Evolutionary conservation across 1,140 invertebrate species (phyloP), one percentile per base, ranked within the genome.

Genomic region (Lerema accius): DNA sequence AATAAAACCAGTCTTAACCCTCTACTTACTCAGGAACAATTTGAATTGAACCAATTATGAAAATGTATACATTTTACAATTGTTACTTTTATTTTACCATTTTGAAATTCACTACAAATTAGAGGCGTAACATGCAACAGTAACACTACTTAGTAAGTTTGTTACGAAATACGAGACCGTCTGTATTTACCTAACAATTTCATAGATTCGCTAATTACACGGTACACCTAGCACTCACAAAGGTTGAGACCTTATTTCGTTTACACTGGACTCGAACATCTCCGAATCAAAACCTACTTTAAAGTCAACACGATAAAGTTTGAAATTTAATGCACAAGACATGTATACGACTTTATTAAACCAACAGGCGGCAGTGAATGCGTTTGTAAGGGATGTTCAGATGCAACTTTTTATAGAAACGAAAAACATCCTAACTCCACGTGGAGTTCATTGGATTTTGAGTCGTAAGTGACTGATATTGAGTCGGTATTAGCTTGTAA

Each of bases 331-430:
- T 63, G 40, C 4, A 17, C 9, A 42, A 35, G 28, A 28, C 45
- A 45, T 40, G 37, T 28, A 51, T 40, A 17, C 32, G 15, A 48
- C 43, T 48, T 37, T 59, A 40, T 76, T 65, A 55, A 64, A 66
- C 23, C 46, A 62, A 69, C 63, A 49, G 53, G 49, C 71, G 63
- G 66, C 72, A 78, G 73, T 80, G 78, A 86, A 87, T 84, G 82
- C 79, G 73, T 84, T 80, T 80, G 78, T 85, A 85, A 90, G 87
- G 87, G 87, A 90, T 88, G 87, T 77, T 86, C 87, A 84, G 82
- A 90, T 88, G 85, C 85, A 85, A 83, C 72, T 69, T 68, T 71
- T 67, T 56, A 46, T 19, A 63, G 63, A 40, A 28, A 45, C 28
- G 53, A 37, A 28, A 35, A 80, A 73, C 4, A 69, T 37, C 53